These are phyloP conservation scores for Dyspetes luteomarginatus DNA, from an alignment of 2,888 invertebrate species.

Conservation along the genomic window DNA sequence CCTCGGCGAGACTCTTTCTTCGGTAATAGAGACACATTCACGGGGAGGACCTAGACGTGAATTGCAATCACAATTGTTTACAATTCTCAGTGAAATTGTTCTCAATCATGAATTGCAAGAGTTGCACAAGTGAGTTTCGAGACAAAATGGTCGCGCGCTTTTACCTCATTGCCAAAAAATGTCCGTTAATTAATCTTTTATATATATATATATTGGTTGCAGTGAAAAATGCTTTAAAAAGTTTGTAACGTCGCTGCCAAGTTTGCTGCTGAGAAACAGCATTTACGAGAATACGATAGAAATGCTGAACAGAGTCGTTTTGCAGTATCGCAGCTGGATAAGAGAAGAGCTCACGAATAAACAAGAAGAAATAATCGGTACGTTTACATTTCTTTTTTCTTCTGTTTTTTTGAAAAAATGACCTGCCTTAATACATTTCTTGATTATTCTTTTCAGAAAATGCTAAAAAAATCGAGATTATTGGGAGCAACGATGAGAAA, in stretches of 20 bases:
- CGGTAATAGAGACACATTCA: conserved; percentile 71
- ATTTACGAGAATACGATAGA: conserved; percentile 77
- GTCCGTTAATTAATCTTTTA: not conserved
- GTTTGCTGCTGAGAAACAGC: conserved; percentile 72
- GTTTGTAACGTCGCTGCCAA: conserved; percentile 76
- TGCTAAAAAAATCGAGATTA: conserved; percentile 77
- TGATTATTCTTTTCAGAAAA: conserved; percentile 75
- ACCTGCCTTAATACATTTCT: not conserved
- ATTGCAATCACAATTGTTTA: conserved; percentile 81
- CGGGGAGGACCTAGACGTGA: conserved; percentile 72
- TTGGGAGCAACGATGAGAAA: conserved; percentile 75
- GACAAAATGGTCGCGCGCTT: not conserved
- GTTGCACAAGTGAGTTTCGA: conserved; percentile 77
- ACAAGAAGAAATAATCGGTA: conserved; percentile 75
- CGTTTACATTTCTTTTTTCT: no score
- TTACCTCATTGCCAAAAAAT: not conserved
- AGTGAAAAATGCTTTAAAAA: conserved; percentile 76
- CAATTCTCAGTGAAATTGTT: conserved; percentile 84
- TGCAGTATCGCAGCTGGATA: conserved; percentile 77
- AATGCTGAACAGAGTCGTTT: conserved; percentile 77
- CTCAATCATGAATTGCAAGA: conserved; percentile 81
- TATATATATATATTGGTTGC: conserved; percentile 50
- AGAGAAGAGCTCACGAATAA: conserved; percentile 73
- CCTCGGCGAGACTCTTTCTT: conserved; percentile 73
- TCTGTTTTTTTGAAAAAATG: not conserved